phyloP scores from a whole-genome alignment of 2,888 invertebrate species.

The Branchipolynoe longqiensis region DNA sequence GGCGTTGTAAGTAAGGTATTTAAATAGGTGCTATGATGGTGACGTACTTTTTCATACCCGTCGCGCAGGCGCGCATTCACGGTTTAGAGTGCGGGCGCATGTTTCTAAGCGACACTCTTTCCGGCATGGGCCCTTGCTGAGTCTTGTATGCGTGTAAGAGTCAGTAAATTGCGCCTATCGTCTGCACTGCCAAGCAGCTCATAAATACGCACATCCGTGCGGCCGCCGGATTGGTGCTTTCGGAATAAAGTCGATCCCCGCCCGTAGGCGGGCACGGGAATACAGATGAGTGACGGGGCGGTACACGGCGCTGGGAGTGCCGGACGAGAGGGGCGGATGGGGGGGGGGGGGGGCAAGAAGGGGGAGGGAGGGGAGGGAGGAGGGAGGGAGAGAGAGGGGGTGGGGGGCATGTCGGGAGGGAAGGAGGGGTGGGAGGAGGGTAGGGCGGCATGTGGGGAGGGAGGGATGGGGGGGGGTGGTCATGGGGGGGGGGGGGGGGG shows the following conservation, averaged over 20 bases:
- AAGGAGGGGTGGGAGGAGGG: background rate
- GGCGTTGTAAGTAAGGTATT: too few relatives aligned
- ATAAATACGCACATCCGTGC: background rate
- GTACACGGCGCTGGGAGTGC: too few relatives aligned
- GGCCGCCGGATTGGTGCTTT: background rate
- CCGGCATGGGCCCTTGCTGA: background rate
- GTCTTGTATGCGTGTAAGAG: conserved; percentile 22
- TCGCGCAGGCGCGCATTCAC: too few relatives aligned
- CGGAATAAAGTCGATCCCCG: conserved; percentile 18
- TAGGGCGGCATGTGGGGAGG: background rate
- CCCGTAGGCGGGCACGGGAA: background rate
- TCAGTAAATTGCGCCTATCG: conserved; percentile 26
- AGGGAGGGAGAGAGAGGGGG: background rate
- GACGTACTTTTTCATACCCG: too few relatives aligned
- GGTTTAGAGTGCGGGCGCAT: too few relatives aligned
- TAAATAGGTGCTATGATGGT: too few relatives aligned
- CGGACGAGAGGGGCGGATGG: background rate
- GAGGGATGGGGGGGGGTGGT: background rate
- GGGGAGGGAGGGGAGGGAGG: background rate
- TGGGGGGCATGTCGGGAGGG: background rate
- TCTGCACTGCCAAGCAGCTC: background rate
- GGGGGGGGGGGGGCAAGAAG: background rate
- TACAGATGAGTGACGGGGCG: conserved; percentile 5
- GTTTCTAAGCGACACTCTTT: too few relatives aligned
- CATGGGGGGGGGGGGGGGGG: background rate